Evolutionary conservation across 37 sponge, comb jelly and placozoan species (phyloP), one percentile per base, ranked within the genome.

Genomic region (Bolinopsis microptera): DNA sequence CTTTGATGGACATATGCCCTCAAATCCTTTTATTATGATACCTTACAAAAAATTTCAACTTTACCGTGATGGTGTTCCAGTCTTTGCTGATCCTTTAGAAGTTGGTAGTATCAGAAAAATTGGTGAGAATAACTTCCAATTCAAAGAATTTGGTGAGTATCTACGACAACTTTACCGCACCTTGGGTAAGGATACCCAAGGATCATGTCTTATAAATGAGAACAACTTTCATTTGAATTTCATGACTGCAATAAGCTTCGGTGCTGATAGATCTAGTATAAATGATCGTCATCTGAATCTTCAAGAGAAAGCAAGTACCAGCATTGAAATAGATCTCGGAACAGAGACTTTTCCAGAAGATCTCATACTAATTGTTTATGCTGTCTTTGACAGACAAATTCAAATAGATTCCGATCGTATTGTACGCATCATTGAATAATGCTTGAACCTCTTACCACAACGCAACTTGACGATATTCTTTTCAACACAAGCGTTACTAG

Each of bases 301-400:
- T 2, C 74, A 70, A 18, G 74, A 70, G 27, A 70, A 70, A 30
- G 74, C 74, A 9, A 28, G 28, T 25, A 28, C 74, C 5, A 28
- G 27, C 74, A 3, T 70, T 70, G 74, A 70, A 70, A 70, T 70
- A 28, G 74, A 70, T 18, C 27, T 70, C 28, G 74, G n/a, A n/a
- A n/a, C n/a, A n/a, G n/a, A n/a, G n/a, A n/a, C n/a, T n/a, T n/a
- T n/a, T n/a, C n/a, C n/a, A n/a, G n/a, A n/a, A n/a, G n/a, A n/a
- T n/a, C n/a, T n/a, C n/a, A n/a, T n/a, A n/a, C n/a, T n/a, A n/a
- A 70, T 70, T 25, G 27, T 30, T 70, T 70, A 70, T 70, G 74
- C 74, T 23, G 74, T 70, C 2, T 70, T n/a, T n/a, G n/a, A n/a
- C n/a, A n/a, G n/a, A n/a, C n/a, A n/a, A n/a, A n/a, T n/a, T n/a